These are phyloP conservation scores for Merluccius polli DNA, from an alignment of 2,797 vertebrate species.

Conservation along the genomic window DNA sequence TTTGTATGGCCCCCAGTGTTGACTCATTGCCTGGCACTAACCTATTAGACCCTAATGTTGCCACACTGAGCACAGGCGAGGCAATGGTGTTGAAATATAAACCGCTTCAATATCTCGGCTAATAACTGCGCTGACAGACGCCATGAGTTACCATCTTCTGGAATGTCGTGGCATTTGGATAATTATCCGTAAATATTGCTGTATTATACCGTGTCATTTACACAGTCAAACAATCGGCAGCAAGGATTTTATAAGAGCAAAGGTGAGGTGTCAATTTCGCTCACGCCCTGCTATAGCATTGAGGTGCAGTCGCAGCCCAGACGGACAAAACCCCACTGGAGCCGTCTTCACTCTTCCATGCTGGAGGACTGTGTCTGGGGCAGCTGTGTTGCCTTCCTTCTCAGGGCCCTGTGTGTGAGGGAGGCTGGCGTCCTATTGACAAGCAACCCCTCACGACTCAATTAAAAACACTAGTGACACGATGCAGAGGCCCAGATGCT, in stretches of 20 bases:
- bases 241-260: constrained; percentile 55
- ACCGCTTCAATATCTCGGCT: constrained; percentile 60
- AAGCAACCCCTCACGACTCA: background rate
- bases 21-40: background rate
- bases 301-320: constrained; percentile 15
- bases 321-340: background rate
- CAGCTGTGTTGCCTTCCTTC: background rate
- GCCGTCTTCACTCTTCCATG: background rate
- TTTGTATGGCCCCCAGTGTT: no score
- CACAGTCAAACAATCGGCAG: constrained; percentile 25
- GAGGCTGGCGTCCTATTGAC: background rate
- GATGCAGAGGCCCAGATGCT: background rate
- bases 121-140: constrained; percentile 71
- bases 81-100: constrained; percentile 60
- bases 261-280: constrained; percentile 60
- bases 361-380: background rate
- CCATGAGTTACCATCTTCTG: constrained; percentile 55
- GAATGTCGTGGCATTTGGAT: constrained; percentile 72
- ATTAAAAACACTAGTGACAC: background rate
- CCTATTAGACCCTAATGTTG: constrained; percentile 17
- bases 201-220: constrained; percentile 44
- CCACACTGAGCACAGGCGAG: constrained; percentile 24
- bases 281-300: constrained; percentile 42
- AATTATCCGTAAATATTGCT: constrained; percentile 68
- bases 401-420: background rate